Conservation (phyloP, 2,797 vertebrate species). For the Pseudocheirus occidentalis region DNA sequence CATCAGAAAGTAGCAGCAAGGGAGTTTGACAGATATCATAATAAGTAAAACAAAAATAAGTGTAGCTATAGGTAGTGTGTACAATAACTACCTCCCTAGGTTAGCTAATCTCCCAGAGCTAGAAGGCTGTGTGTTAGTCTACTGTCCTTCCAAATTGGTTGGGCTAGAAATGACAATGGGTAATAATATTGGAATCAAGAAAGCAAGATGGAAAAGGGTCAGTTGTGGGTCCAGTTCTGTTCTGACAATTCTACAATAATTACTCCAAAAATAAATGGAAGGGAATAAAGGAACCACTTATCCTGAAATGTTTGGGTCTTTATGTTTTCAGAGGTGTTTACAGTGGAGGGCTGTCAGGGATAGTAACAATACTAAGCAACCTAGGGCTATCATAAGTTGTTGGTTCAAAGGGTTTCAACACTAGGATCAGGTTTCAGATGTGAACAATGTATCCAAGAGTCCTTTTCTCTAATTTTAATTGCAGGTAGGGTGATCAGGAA, state of each 20-base stretch:
- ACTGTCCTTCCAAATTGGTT: neutral
- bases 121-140: neutral
- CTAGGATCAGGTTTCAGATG: neutral
- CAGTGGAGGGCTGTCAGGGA: neutral
- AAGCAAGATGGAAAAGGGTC: neutral
- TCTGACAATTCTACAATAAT: neutral
- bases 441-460: neutral
- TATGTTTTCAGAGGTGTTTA: neutral
- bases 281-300: neutral
- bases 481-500: neutral
- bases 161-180: neutral
- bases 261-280: neutral
- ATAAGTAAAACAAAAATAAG: neutral
- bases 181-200: neutral
- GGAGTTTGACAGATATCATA: neutral
- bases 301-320: neutral
- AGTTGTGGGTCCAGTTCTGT: neutral
- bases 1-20: neutral
- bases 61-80: neutral
- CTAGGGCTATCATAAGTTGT: neutral
- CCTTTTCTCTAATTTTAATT: neutral
- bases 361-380: neutral
- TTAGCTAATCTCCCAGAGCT: neutral
- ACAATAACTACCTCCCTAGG: neutral
- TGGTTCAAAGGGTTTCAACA: neutral